These are phyloP conservation scores for Anniella stebbinsi DNA, from an alignment of 2,797 vertebrate species.

Conservation along the genomic window DNA sequence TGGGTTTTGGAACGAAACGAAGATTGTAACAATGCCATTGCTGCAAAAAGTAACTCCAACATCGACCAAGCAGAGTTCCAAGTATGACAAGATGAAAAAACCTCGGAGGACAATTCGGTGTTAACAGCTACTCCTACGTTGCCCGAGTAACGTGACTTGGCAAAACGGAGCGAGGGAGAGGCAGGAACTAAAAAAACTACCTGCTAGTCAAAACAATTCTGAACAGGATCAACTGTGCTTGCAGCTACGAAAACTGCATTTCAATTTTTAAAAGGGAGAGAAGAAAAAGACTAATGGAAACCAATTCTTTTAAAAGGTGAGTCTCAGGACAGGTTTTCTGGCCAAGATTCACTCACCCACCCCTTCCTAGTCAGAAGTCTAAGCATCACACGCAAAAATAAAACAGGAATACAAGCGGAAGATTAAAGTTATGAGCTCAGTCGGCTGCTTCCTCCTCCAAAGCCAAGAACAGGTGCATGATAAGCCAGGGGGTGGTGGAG, in stretches of 20 bases:
- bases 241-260: slow-evolving; percentile 56
- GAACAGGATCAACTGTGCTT: background rate
- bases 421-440: background rate
- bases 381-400: slow-evolving; percentile 36
- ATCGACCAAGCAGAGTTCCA: slow-evolving; percentile 36
- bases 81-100: background rate
- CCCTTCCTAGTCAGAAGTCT: slow-evolving; percentile 52
- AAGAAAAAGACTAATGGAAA: slow-evolving; percentile 25
- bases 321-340: slow-evolving; percentile 36
- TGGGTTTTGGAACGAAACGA: background rate
- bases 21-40: slow-evolving; percentile 13
- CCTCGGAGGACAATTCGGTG: slow-evolving; percentile 18
- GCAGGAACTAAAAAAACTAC: background rate
- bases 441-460: slow-evolving; percentile 47
- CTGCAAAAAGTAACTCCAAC: slow-evolving; percentile 32
- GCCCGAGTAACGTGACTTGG: background rate
- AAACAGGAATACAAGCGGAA: slow-evolving; percentile 44
- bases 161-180: background rate
- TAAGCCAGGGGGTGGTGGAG: background rate
- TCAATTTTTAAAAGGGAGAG: slow-evolving; percentile 28
- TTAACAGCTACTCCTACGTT: background rate
- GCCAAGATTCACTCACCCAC: background rate
- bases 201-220: background rate
- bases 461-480: background rate
- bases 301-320: slow-evolving; percentile 17